Base-by-base conservation (phyloP, 2,888 invertebrate genomes). In the Panzeria rudis region DNA sequence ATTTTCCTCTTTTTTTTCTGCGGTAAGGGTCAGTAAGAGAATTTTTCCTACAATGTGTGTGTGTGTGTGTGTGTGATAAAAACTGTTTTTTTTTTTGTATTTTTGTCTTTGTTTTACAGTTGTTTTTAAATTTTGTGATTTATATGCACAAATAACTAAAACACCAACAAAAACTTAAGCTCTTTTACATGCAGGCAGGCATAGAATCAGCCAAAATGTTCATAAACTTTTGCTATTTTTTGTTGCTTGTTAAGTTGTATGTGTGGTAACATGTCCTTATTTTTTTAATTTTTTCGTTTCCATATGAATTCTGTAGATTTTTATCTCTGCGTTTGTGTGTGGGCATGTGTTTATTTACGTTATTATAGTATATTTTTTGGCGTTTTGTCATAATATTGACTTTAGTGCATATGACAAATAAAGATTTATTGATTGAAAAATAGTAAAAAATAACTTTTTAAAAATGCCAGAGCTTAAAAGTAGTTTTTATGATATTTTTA, bases 351-450 rank as follows among this genome's bases (percentile, higher is more conserved):
- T 62, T 64, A 23, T 35, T 20, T 64, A 17, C 13, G n/a, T 5
- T 52, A 15, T 52, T 52, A 41, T 17, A 69, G 23, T 25, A 56
- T 68, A 41, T 68, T 66, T 81, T 73, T 77, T 78, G 54, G 41
- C 50, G 47, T 72, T 77, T 69, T 84, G 69, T 80, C 80, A 80
- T 80, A 84, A 76, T 81, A 77, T 81, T 78, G 77, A 72, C 62
- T 85, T 69, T 61, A 41, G 38, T 68, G 72, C 61, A 73, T 38
- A 77, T 64, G 77, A 81, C 84, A 85, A 85, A 78, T 73, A 76
- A 50, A 83, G 84, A 87, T 87, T 86, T 87, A 87, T 87, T 80
- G 86, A 83, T 86, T n/a, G 41, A 6, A 69, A 54, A 54, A 52
- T 2, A 32, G 20, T 25, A 52, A 38, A 41, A 50, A 73, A 75